These are phyloP conservation scores for Antheraea yamamai DNA, from an alignment of 2,888 invertebrate genomes.

Conservation along the genomic window DNA sequence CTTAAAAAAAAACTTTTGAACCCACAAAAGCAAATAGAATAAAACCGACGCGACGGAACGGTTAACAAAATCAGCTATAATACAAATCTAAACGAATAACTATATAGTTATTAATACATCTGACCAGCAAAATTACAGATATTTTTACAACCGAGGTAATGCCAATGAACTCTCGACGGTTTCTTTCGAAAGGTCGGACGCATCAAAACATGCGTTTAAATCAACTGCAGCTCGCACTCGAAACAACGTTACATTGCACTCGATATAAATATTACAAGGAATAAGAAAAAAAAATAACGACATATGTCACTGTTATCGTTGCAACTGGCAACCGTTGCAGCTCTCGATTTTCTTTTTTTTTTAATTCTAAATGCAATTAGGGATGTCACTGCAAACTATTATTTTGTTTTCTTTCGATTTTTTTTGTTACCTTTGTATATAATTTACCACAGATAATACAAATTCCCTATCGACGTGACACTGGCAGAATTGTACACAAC, in stretches of 20 bases:
- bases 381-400: neutral
- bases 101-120: too few species aligned
- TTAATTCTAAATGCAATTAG: neutral
- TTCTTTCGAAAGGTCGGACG: neutral
- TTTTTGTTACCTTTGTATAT: too few species aligned
- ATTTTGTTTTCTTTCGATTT: neutral
- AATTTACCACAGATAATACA: too few species aligned
- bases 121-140: neutral
- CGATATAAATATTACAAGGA: neutral
- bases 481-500: too few species aligned
- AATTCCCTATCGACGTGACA: too few species aligned
- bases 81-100: too few species aligned
- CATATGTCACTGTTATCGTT: neutral
- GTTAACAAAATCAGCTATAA: too few species aligned
- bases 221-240: neutral
- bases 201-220: neutral
- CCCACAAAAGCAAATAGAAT: too few species aligned
- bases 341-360: neutral
- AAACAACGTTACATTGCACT: constrained; percentile 2
- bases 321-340: neutral
- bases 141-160: neutral
- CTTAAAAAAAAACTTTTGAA: too few species aligned
- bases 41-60: too few species aligned
- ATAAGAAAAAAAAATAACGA: neutral
- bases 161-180: neutral